Conservation (phyloP, 2,888 invertebrate species). For the Papilio demoleus region DNA sequence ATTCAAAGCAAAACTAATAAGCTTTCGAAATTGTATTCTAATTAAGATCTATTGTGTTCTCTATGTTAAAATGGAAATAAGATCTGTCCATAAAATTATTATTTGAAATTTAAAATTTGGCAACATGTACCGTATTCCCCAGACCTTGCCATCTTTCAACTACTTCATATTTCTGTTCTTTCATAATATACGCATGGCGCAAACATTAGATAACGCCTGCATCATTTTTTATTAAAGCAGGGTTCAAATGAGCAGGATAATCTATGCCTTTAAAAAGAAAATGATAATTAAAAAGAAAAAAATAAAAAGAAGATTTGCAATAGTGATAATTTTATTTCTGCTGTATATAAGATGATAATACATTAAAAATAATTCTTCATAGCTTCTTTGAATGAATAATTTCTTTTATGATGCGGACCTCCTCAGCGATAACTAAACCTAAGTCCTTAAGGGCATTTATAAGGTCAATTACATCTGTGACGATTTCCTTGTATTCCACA, state of each 20-base stretch:
- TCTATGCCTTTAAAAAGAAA: background rate
- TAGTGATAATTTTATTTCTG: conserved; percentile 2
- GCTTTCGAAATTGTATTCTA: too few relatives aligned
- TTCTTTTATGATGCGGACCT: conserved; percentile 19
- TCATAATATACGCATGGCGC: too few relatives aligned
- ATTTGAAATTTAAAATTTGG: background rate
- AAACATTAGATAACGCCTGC: too few relatives aligned
- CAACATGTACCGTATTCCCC: too few relatives aligned
- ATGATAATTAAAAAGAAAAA: background rate
- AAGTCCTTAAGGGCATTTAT: conserved; percentile 4
- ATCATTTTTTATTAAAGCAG: too few relatives aligned
- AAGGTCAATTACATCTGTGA: conserved; percentile 7
- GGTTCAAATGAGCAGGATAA: too few relatives aligned
- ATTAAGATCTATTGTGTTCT: too few relatives aligned
- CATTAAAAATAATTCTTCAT: conserved; percentile 3
- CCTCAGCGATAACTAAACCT: background rate
- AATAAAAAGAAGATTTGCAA: background rate
- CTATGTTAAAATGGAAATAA: too few relatives aligned
- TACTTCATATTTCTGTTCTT: background rate
- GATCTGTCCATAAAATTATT: too few relatives aligned
- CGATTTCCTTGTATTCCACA: background rate
- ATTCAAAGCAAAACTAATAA: too few relatives aligned
- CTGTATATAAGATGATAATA: background rate
- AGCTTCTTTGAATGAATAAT: conserved; percentile 12
- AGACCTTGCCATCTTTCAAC: background rate